Base-by-base conservation (phyloP, 2,113 vertebrate species). In the Ranitomeya imitator region DNA sequence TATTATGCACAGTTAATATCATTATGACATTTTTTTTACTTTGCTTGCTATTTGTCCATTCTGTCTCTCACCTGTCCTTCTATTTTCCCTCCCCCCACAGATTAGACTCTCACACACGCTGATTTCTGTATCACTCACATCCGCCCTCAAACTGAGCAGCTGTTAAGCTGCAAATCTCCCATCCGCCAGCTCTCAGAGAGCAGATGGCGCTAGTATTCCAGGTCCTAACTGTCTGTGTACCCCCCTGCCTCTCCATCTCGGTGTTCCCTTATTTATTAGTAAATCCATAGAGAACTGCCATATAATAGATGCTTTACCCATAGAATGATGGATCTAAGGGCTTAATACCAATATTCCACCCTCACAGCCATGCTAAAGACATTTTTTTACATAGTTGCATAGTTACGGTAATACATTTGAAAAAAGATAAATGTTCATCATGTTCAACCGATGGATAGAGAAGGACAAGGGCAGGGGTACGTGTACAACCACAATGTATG, bases 101-200 rank as follows among this genome's bases (percentile, higher is more conserved):
- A 88, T 88, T 84, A 88, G 71, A 65, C 80, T 88, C 86, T 80
- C 80, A 82, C 79, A 89, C 84, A 55, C 73, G 14, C 19, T 18
- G 14, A 82, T 81, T 73, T 84, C 71, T 88, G 61, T 83, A 85
- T 74, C n/a, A 45, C n/a, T 88, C 74, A 78, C 78, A 78, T 89
- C 82, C 61, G 76, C 65, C 77, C 73, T 78, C 90, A 86, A 88
- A 83, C 84, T 90, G 85, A 87, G 85, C 89, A 87, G 52, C 86
- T 87, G 57, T 31, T 90, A 90, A 87, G 82, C 89, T 37, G 74
- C 77, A 88, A 85, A 88, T 82, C 89, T 88, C 86, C 59, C 71
- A 23, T 83, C 45, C 57, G 23, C 73, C 73, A 55, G 87, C 81
- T 85, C 81, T 85, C n/a, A 85, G 60, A 37, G 73, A 89, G 26